Evolutionary conservation across 1,140 invertebrate species (phyloP).

Genomic region (Trypoxylus dichotomus): DNA sequence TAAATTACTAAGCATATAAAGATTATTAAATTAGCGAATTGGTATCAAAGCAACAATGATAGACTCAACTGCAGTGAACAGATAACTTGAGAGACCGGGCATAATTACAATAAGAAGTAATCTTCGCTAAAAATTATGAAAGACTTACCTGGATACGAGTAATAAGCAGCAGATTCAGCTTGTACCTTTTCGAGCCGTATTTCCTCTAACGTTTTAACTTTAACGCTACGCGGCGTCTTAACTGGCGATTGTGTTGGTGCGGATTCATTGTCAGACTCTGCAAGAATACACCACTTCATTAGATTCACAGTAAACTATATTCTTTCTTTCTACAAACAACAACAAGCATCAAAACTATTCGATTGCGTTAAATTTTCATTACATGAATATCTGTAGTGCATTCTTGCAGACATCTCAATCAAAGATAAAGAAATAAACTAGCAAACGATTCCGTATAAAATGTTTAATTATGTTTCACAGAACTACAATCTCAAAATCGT

Average conservation of each 20-base stretch:
- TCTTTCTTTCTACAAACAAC: conserved; percentile 24
- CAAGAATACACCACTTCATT: conserved; percentile 62
- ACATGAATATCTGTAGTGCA: conserved; percentile 40
- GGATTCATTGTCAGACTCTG: conserved; percentile 73
- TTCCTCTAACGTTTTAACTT: conserved; percentile 67
- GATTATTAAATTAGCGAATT: too few relatives aligned
- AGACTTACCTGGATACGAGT: conserved; percentile 57
- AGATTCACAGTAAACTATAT: conserved; percentile 26
- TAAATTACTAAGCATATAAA: too few relatives aligned
- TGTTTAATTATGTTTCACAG: conserved; percentile 27
- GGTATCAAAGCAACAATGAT: too few relatives aligned
- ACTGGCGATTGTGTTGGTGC: conserved; percentile 61
- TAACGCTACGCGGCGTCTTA: conserved; percentile 55
- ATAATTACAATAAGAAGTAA: too few relatives aligned
- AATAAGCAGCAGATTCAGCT: conserved; percentile 67
- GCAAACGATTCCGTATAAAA: conserved; percentile 5
- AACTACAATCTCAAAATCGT: conserved; percentile 26
- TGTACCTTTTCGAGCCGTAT: conserved; percentile 69
- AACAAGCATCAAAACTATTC: conserved; percentile 6
- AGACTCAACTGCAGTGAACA: not conserved
- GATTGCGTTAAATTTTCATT: not conserved
- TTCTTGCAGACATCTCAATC: conserved; percentile 44
- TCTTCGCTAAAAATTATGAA: not conserved
- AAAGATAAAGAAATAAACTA: not conserved
- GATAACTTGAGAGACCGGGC: too few relatives aligned